A percentile compares a stretch with the other conserved stretches of the same genome.
Evolutionary conservation across 2,888 invertebrate genomes (phyloP).

Genomic region (Drosophila antonietae): DNA sequence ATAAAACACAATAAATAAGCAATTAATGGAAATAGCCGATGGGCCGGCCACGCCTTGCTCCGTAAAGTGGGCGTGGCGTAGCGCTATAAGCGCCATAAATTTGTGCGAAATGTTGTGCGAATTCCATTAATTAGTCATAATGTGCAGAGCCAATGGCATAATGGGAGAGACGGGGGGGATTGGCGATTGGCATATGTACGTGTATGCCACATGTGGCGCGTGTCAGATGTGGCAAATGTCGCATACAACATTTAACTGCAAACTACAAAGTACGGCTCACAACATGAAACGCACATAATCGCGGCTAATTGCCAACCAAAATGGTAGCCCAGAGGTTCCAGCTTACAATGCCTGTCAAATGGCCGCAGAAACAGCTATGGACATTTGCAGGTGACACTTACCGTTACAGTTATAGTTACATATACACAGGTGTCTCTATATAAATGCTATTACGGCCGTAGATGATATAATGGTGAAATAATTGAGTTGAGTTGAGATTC

Average conservation of each 20-base stretch:
- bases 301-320: slow-evolving; percentile 65
- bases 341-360: slow-evolving; percentile 20
- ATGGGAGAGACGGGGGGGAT: not conserved
- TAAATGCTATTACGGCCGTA: not conserved
- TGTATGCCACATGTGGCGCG: slow-evolving; percentile 65
- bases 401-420: slow-evolving; percentile 6
- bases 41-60: not conserved
- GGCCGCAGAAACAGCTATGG: slow-evolving; percentile 8
- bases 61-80: not conserved
- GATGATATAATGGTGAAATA: not conserved
- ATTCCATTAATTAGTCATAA: slow-evolving; percentile 78
- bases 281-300: slow-evolving; percentile 60
- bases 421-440: not conserved
- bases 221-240: slow-evolving; percentile 72
- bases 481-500: not conserved
- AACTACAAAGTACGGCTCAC: slow-evolving; percentile 33
- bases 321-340: slow-evolving; percentile 63
- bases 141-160: slow-evolving; percentile 32
- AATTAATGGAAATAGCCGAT: slow-evolving; percentile 53
- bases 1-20: slow-evolving; percentile 74
- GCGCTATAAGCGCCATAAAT: slow-evolving; percentile 41
- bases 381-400: slow-evolving; percentile 16
- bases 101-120: slow-evolving; percentile 72
- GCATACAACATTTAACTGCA: slow-evolving; percentile 79
- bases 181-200: slow-evolving; percentile 63